Conservation (phyloP, 2,113 vertebrate genomes). For the Seriola rivoliana region DNA sequence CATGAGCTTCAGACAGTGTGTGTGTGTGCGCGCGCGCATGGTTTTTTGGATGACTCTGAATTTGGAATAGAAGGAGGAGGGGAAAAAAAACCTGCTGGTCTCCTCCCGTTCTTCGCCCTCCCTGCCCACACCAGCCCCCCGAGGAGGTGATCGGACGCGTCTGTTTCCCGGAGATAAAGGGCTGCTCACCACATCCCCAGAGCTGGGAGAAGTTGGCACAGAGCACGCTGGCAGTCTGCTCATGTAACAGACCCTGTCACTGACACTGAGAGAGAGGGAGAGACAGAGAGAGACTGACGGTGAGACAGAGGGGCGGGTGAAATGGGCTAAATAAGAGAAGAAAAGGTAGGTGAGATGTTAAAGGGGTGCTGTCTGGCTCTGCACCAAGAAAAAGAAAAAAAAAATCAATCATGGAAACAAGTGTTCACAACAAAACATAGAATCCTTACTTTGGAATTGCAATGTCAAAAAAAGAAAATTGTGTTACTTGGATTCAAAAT, state of each 20-base stretch:
- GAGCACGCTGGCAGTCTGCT: conserved; percentile 72
- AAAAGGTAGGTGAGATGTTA: conserved; percentile 53
- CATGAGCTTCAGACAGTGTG: conserved; percentile 5
- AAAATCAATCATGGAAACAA: background rate
- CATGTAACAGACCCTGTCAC: conserved; percentile 79
- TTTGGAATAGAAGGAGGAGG: conserved; percentile 45
- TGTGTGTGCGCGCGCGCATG: background rate
- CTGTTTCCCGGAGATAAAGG: conserved; percentile 87
- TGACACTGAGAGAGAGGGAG: conserved; percentile 70
- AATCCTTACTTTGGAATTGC: background rate
- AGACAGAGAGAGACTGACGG: conserved; percentile 34
- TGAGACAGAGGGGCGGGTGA: conserved; percentile 36
- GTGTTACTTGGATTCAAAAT: background rate
- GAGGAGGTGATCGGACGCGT: conserved; percentile 77
- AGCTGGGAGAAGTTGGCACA: conserved; percentile 78
- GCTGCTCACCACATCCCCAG: conserved; percentile 77
- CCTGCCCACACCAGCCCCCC: conserved; percentile 64
- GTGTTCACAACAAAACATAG: background rate
- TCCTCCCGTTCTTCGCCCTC: conserved; percentile 56
- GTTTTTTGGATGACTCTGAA: conserved; percentile 40
- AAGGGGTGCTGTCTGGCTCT: conserved; percentile 22
- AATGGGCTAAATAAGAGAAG: conserved; percentile 32
- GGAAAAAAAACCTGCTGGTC: conserved; percentile 48
- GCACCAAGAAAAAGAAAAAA: background rate
- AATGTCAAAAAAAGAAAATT: too few species aligned